phyloP scores from a whole-genome alignment of 2,888 invertebrate species.

The Mimachlamys varia region DNA sequence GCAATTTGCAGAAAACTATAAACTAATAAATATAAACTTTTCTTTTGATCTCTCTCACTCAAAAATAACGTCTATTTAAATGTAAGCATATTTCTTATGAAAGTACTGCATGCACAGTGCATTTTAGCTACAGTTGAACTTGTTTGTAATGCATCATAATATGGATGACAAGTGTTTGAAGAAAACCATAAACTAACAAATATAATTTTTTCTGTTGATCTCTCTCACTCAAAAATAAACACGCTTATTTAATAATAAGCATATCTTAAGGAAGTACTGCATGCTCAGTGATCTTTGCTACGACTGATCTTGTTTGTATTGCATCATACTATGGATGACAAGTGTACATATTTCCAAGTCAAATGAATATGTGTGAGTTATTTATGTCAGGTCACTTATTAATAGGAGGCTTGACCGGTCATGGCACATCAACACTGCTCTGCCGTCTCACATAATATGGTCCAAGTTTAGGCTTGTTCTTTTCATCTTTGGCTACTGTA shows the following conservation, averaged over 20 bases:
- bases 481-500: conserved; percentile 70
- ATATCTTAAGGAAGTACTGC: background rate
- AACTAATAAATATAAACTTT: background rate
- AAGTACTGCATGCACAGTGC: background rate
- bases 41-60: background rate
- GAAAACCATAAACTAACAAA: background rate
- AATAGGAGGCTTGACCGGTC: background rate
- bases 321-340: background rate
- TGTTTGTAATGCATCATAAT: background rate
- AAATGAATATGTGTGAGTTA: background rate
- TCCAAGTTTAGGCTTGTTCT: conserved; percentile 56
- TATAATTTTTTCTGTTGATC: background rate
- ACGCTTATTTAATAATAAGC: background rate
- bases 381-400: background rate
- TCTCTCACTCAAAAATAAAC: background rate
- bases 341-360: background rate
- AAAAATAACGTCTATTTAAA: background rate
- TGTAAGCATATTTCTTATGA: background rate
- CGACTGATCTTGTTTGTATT: background rate
- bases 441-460: conserved; percentile 78
- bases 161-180: background rate
- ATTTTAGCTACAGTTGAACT: background rate
- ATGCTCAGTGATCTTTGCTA: background rate
- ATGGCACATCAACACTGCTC: conserved; percentile 75
- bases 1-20: background rate